Percentiles rank a stretch among this genome's conserved stretches.
Evolutionary conservation across 2,888 invertebrate genomes (phyloP).

Genomic region (Philonicus albiceps): DNA sequence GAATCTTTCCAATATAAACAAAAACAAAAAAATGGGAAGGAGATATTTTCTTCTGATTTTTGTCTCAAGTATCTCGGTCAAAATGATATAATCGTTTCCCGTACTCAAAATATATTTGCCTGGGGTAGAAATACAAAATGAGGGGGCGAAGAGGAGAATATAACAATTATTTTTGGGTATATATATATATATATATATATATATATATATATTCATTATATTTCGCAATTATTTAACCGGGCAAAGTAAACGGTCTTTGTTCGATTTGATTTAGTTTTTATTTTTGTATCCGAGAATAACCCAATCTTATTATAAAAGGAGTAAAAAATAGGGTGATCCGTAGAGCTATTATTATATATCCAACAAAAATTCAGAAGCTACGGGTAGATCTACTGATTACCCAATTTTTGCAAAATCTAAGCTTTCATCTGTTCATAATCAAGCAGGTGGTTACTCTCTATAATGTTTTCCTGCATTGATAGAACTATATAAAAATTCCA

Average conservation of each 20-base stretch:
- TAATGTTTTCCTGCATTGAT: too few relatives aligned
- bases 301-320: too few relatives aligned
- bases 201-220: too few relatives aligned
- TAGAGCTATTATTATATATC: too few relatives aligned
- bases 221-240: background rate
- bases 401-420: background rate
- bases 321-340: too few relatives aligned
- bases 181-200: too few relatives aligned
- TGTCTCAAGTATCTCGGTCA: background rate
- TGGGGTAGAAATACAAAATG: background rate
- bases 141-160: background rate
- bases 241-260: background rate
- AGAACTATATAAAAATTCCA: too few relatives aligned
- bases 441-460: too few relatives aligned
- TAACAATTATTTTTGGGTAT: background rate
- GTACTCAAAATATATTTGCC: background rate
- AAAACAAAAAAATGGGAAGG: background rate
- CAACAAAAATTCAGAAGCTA: too few relatives aligned
- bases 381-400: background rate
- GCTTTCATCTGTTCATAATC: background rate
- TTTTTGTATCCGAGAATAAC: too few relatives aligned
- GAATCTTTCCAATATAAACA: background rate
- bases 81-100: background rate
- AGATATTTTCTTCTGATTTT: background rate
- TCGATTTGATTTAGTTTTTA: too few relatives aligned